Evolutionary conservation across 2,888 invertebrate genomes (phyloP), one percentile per base, ranked within the genome.

Genomic region (Hirtodrosophila confusa): DNA sequence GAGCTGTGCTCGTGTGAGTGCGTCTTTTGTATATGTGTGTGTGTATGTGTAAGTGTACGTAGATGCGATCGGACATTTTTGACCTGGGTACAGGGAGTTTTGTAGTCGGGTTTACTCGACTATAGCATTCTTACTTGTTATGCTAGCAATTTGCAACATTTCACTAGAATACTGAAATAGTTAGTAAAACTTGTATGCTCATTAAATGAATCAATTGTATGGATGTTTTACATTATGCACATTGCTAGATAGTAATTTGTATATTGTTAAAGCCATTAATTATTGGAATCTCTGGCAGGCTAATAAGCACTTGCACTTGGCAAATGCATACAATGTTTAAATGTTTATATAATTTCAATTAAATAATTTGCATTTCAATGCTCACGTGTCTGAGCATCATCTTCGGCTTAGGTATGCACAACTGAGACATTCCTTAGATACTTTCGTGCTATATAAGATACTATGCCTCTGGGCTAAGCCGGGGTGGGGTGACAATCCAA

Each of bases 351-450:
- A 67, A 77, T 82, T 76, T 56, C 36, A 50, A 49, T 5, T 27
- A 43, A 29, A 41, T 47, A 50, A 80, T 83, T 80, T 83, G 80
- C 80, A 80, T 82, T 79, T 77, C 41, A 77, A 80, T 71, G 77
- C 65, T 66, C 74, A 78, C 82, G 75, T 75, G 82, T 47, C 3
- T 10, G 10, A 56, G 9, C 69, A 49, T 53, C 69, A 36, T 39
- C 43, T 37, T 33, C 17, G 17, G 31, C 17, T 41, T 55, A 24
- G 9, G 8, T 31, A 31, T 56, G 62, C 70, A 74, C 51, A 51
- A 36, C 54, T 63, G 47, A 50, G 31, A 48, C 23, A 57, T 48
- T 61, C 72, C 54, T 35, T 40, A 27, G 39, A 37, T 27, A 8
- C 29, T 27, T 27, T 27, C 6, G 11, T 12, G 35, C 17, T 35